phyloP scores from a whole-genome alignment of 2,113 vertebrate species.

The Rostratula benghalensis region DNA sequence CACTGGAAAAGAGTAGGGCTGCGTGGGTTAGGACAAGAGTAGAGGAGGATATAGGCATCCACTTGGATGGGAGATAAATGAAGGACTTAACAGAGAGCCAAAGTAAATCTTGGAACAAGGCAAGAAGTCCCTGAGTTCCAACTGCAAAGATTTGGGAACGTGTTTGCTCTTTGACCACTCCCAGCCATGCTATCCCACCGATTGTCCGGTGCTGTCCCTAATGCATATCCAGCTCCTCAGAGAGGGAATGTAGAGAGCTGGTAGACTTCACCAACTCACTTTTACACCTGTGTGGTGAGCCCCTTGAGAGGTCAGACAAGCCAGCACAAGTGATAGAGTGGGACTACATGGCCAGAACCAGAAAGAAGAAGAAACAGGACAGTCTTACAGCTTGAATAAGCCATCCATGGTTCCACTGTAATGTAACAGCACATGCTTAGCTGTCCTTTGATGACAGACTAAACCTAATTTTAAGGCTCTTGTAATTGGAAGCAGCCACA shows the following conservation, averaged over 20 bases:
- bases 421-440: background rate
- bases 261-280: background rate
- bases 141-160: background rate
- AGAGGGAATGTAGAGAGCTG: background rate
- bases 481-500: background rate
- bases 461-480: background rate
- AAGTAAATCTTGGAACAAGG: background rate
- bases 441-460: background rate
- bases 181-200: background rate
- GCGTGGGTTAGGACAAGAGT: background rate
- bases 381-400: background rate
- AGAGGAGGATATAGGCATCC: background rate
- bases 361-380: background rate
- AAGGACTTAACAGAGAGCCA: background rate
- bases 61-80: background rate
- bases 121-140: background rate
- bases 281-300: background rate
- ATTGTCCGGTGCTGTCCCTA: background rate
- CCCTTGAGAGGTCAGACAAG: background rate
- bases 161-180: background rate
- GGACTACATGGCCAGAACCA: background rate
- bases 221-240: fast-evolving
- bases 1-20: constrained; percentile 63
- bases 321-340: background rate
- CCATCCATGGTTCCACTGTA: background rate